Conservation (phyloP, 2,888 invertebrate genomes). For the Apotomis capreana region DNA sequence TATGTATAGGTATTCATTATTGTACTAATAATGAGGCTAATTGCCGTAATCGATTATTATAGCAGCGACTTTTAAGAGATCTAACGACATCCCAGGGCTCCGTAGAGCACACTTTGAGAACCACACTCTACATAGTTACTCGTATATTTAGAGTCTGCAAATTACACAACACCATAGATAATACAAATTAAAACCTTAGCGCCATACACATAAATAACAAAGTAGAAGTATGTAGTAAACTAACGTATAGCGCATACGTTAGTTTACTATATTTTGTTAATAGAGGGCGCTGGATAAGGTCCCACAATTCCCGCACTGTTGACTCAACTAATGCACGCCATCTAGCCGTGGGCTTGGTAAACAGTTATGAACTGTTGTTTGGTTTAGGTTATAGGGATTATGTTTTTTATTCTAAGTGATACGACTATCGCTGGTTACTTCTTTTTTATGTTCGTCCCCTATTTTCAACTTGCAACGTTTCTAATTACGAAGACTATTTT, state of each 20-base stretch:
- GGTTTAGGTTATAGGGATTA: constrained; percentile 64
- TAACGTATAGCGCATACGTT: no score
- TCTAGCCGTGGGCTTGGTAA: constrained; percentile 75
- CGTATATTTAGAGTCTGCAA: no score
- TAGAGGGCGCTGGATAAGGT: constrained; percentile 59
- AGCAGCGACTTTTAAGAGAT: no score
- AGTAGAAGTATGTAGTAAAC: neutral
- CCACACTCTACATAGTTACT: no score
- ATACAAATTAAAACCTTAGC: neutral
- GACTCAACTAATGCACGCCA: constrained; percentile 80
- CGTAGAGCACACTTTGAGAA: no score
- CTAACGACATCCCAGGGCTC: no score
- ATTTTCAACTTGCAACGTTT: no score
- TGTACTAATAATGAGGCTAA: no score
- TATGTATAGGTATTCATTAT: no score
- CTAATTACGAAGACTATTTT: no score
- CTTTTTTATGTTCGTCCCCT: no score
- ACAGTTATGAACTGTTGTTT: constrained; percentile 70
- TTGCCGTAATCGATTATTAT: no score
- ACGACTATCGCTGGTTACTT: neutral
- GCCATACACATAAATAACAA: neutral
- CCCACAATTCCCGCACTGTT: constrained; percentile 60
- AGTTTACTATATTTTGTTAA: constrained; percentile 13
- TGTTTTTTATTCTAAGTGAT: constrained; percentile 7
- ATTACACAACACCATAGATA: neutral